phyloP scores from a whole-genome alignment of 92 coral and sea anemone genomes.

The Anthopleura xanthogrammica region DNA sequence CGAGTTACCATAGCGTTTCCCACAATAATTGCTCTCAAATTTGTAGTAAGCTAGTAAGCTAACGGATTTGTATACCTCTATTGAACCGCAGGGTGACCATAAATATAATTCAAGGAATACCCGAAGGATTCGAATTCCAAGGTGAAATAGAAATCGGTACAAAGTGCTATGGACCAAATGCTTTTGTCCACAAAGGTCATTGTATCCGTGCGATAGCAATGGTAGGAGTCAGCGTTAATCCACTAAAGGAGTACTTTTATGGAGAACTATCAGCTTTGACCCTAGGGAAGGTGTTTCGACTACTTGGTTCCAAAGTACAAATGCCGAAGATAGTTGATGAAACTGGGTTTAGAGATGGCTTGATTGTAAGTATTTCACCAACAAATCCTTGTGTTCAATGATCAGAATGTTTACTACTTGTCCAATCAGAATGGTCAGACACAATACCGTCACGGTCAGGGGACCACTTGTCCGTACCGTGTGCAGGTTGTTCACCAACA shows the following conservation, averaged over 20 bases:
- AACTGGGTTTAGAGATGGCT: conserved; percentile 74
- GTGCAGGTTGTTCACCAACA: too few relatives aligned
- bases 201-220: conserved; percentile 65
- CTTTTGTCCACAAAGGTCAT: conserved; percentile 60
- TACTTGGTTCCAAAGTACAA: conserved; percentile 77
- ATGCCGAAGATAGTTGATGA: conserved; percentile 68
- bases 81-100: conserved; percentile 46
- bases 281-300: conserved; percentile 64
- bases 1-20: too few relatives aligned
- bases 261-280: conserved; percentile 70
- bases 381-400: neutral
- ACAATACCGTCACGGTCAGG: too few relatives aligned
- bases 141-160: conserved; percentile 72
- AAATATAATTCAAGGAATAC: conserved; percentile 64
- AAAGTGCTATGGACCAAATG: conserved; percentile 59
- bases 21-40: too few relatives aligned
- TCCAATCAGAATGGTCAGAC: too few relatives aligned
- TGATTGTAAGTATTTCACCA: conserved; percentile 45
- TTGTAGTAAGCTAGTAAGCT: neutral
- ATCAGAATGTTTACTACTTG: neutral
- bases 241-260: conserved; percentile 62
- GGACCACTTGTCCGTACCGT: too few relatives aligned
- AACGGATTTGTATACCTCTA: too few relatives aligned
- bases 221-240: conserved; percentile 68
- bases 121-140: conserved; percentile 58